Evolutionary conservation across 2,113 vertebrate genomes (phyloP).

Genomic region (Empidonax traillii): DNA sequence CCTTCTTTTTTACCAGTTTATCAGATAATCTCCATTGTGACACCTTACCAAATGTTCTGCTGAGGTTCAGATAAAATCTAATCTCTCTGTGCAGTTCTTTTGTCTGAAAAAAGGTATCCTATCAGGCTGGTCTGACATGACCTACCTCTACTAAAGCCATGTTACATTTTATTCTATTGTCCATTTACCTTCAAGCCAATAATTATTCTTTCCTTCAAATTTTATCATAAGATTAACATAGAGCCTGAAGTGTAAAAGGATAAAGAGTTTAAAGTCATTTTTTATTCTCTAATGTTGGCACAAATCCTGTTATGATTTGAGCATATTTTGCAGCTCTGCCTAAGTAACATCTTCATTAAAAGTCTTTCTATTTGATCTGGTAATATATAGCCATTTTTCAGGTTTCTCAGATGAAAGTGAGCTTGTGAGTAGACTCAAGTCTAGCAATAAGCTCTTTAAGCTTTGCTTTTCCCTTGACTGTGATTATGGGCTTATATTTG

Average conservation of each 20-base stretch:
- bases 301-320: neutral
- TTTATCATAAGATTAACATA: neutral
- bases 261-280: neutral
- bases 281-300: neutral
- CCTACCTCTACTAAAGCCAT: neutral
- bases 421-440: neutral
- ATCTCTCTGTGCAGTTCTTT: slow-evolving; percentile 45
- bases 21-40: slow-evolving; percentile 10
- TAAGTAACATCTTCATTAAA: neutral
- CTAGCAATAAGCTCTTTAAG: neutral
- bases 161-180: slow-evolving; percentile 27
- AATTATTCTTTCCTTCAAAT: slow-evolving; percentile 15
- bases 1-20: neutral
- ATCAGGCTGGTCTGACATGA: slow-evolving; percentile 59
- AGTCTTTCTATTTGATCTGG: neutral
- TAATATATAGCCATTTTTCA: neutral
- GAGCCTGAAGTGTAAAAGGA: neutral
- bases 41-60: slow-evolving; percentile 39
- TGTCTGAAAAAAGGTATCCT: slow-evolving; percentile 41
- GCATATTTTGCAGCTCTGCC: neutral
- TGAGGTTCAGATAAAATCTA: slow-evolving; percentile 57
- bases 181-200: neutral
- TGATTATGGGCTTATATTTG: neutral
- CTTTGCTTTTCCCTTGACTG: neutral
- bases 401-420: neutral